These are phyloP conservation scores for Penelope pileata DNA, from an alignment of 2,113 vertebrate species.

Conservation along the genomic window DNA sequence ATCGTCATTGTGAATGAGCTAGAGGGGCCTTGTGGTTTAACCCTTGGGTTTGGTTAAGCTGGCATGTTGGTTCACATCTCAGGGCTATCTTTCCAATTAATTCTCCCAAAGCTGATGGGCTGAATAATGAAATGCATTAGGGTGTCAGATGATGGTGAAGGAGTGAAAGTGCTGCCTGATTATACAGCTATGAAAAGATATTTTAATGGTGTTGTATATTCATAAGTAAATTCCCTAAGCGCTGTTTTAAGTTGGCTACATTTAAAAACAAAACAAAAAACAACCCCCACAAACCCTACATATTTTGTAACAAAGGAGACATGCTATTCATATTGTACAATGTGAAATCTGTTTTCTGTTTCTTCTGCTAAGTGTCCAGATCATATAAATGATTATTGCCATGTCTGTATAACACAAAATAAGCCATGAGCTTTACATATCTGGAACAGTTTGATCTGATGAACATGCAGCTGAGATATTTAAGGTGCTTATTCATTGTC, in stretches of 20 bases:
- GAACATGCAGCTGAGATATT: background rate
- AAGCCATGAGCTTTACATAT: background rate
- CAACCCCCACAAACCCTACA: background rate
- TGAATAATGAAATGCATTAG: background rate
- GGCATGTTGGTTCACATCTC: background rate
- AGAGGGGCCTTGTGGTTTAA: background rate
- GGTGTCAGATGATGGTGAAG: background rate
- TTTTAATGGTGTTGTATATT: background rate
- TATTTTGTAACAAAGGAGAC: background rate
- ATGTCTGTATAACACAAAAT: background rate
- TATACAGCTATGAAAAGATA: background rate
- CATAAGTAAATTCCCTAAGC: background rate
- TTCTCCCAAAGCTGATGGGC: background rate
- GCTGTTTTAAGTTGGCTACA: background rate
- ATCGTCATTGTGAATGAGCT: background rate
- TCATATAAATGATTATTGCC: background rate
- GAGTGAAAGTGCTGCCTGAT: background rate
- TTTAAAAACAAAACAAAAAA: background rate
- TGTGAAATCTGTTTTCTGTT: constrained; percentile 32
- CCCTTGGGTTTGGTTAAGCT: background rate
- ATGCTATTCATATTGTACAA: background rate
- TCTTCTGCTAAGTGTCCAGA: constrained; percentile 1
- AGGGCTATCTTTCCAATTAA: constrained; percentile 27
- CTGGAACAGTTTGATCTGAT: background rate
- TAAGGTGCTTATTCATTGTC: background rate